Evolutionary conservation across 2,113 vertebrate species (phyloP).

Genomic region (Excalfactoria chinensis): DNA sequence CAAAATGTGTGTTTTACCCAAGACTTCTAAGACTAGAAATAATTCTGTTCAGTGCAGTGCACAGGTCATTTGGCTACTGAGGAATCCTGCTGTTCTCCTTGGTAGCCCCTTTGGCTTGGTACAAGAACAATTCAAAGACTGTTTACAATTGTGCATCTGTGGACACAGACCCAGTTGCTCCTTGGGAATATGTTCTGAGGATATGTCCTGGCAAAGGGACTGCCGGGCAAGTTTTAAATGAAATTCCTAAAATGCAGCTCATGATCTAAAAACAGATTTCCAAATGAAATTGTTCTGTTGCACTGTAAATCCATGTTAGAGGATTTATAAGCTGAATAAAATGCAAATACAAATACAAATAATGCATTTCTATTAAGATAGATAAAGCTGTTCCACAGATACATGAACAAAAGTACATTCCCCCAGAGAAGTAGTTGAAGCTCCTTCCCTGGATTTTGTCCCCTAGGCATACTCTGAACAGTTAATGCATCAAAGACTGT

Average conservation of each 20-base stretch:
- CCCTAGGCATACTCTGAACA: not conserved
- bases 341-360: not conserved
- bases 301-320: not conserved
- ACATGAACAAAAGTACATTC: not conserved
- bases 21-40: not conserved
- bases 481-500: not conserved
- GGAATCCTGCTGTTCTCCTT: not conserved
- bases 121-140: not conserved
- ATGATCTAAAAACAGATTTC: not conserved
- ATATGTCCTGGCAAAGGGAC: not conserved
- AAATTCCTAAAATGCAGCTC: not conserved
- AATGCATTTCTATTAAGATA: not conserved
- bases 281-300: not conserved
- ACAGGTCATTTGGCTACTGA: not conserved
- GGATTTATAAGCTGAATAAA: not conserved
- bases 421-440: not conserved
- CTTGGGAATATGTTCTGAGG: not conserved
- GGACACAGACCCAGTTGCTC: not conserved
- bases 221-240: not conserved
- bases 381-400: not conserved
- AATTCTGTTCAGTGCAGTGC: not conserved
- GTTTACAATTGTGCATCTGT: not conserved
- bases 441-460: not conserved
- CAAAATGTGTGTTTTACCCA: not conserved
- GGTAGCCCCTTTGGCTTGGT: not conserved